phyloP scores from a whole-genome alignment of 1,140 invertebrate species.

The Zaprionus gabonicus region DNA sequence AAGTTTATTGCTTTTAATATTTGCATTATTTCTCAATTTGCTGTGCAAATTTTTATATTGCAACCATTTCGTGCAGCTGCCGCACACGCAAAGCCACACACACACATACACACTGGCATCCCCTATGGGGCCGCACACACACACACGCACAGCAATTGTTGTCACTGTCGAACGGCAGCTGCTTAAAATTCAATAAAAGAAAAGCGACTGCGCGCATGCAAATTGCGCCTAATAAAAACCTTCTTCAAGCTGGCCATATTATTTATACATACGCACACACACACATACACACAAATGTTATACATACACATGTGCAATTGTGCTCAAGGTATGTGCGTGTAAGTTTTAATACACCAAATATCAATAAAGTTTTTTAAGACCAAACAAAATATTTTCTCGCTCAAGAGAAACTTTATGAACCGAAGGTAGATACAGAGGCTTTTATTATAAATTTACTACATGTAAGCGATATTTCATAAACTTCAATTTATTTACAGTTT shows the following conservation, averaged over 20 bases:
- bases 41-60: constrained; percentile 63
- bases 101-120: constrained; percentile 15
- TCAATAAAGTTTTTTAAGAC: constrained; percentile 7
- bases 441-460: neutral
- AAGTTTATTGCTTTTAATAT: constrained; percentile 70
- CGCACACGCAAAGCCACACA: constrained; percentile 38
- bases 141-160: constrained; percentile 48
- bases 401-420: neutral
- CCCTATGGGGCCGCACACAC: neutral
- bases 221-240: constrained; percentile 78
- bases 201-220: constrained; percentile 67
- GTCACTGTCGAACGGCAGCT: constrained; percentile 68
- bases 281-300: neutral
- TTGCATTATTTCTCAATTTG: constrained; percentile 81
- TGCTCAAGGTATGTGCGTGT: neutral
- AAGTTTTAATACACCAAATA: constrained; percentile 6
- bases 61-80: constrained; percentile 69
- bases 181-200: constrained; percentile 81
- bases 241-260: constrained; percentile 59
- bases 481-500: neutral
- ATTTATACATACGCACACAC: constrained; percentile 43
- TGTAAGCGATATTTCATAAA: neutral
- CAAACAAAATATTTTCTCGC: neutral
- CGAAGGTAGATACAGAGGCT: neutral
- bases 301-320: neutral